phyloP scores from a whole-genome alignment of 2,113 vertebrate species.

The Gadus chalcogrammus region DNA sequence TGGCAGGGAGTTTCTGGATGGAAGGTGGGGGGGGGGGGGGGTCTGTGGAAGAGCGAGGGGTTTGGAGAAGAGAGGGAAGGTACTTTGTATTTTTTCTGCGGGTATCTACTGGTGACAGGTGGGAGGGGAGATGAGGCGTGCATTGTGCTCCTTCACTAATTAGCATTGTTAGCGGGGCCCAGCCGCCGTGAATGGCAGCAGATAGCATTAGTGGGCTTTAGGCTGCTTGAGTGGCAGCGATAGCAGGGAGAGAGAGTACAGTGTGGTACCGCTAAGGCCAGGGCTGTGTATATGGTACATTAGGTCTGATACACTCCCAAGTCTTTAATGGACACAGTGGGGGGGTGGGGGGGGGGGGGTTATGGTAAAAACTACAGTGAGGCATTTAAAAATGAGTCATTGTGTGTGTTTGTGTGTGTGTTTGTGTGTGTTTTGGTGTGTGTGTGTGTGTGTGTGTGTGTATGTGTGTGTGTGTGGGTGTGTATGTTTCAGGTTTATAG shows the following conservation, averaged over 20 bases:
- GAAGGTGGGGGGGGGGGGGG: conserved; percentile 21
- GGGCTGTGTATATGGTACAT: conserved; percentile 55
- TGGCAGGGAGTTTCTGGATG: not conserved
- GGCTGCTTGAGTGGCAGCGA: conserved; percentile 56
- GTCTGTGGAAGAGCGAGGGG: conserved; percentile 15
- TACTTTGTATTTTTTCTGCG: conserved; percentile 61
- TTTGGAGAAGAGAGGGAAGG: conserved; percentile 53
- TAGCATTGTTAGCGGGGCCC: conserved; percentile 71
- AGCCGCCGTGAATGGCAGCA: conserved; percentile 59
- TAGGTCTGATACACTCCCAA: conserved; percentile 63
- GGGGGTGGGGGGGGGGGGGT: conserved; percentile 18
- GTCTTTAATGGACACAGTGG: conserved; percentile 64
- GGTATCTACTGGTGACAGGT: conserved; percentile 66
- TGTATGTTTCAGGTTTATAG: conserved; percentile 37
- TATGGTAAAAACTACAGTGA: conserved; percentile 44
- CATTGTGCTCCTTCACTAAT: conserved; percentile 70
- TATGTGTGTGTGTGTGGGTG: conserved; percentile 17
- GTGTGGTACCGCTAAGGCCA: conserved; percentile 20
- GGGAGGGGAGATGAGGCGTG: conserved; percentile 69
- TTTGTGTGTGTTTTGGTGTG: conserved; percentile 30
- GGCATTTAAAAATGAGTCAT: conserved; percentile 21
- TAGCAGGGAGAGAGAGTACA: conserved; percentile 32
- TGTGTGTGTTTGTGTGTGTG: conserved; percentile 26
- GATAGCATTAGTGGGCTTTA: conserved; percentile 58
- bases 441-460: conserved; percentile 18